Evolutionary conservation across 2,797 vertebrate genomes (phyloP).

Genomic region (Selene dorsalis): DNA sequence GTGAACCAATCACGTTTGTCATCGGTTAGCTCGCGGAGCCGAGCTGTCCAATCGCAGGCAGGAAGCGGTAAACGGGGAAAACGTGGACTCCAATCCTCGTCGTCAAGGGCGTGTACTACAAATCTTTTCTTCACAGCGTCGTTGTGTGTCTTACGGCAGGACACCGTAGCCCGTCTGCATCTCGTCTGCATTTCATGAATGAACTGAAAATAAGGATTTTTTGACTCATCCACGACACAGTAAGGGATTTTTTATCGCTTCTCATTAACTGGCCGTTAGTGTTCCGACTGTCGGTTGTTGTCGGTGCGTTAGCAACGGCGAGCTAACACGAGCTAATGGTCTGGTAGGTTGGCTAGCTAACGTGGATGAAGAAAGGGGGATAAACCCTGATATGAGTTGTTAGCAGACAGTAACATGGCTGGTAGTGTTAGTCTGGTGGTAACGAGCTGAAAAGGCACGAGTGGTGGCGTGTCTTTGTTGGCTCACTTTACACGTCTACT

Average conservation of each 20-base stretch:
- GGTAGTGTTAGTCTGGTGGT: not conserved
- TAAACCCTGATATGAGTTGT: conserved; percentile 32
- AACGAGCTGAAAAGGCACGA: conserved; percentile 1
- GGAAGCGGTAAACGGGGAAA: conserved; percentile 29
- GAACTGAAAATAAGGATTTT: conserved; percentile 68
- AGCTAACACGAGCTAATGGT: conserved; percentile 61
- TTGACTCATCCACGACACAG: conserved; percentile 42
- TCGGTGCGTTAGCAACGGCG: conserved; percentile 23
- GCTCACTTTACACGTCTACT: not conserved
- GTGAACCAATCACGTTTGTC: conserved; percentile 61
- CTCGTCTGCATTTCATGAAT: conserved; percentile 60
- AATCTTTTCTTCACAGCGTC: conserved; percentile 80
- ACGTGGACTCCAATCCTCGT: conserved; percentile 76
- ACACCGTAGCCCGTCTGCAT: conserved; percentile 42
- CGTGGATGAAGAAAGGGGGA: conserved; percentile 73
- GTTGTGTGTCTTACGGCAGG: conserved; percentile 66
- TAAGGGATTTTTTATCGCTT: conserved; percentile 63
- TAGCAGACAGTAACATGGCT: conserved; percentile 28
- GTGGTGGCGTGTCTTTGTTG: conserved; percentile 32
- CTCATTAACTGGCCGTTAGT: not conserved
- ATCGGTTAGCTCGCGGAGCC: conserved; percentile 49
- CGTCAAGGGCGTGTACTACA: conserved; percentile 79
- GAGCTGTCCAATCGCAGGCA: conserved; percentile 61
- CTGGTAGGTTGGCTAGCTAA: conserved; percentile 69
- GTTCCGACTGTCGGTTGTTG: conserved; percentile 27